Evolutionary conservation across 2,888 invertebrate species (phyloP).

Genomic region (Polyommatus iphigenia): DNA sequence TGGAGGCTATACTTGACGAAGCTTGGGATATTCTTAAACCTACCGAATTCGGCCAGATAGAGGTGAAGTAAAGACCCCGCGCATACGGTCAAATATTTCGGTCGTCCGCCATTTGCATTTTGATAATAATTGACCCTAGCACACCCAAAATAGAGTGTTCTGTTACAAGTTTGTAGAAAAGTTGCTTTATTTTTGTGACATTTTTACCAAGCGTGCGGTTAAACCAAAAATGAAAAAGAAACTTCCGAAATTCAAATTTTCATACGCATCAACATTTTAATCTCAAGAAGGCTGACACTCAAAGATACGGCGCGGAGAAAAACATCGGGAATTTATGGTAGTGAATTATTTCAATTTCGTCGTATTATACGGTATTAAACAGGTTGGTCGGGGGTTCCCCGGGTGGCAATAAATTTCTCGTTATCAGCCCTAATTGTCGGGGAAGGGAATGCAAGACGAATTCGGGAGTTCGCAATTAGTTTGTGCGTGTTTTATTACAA

Average conservation of each 20-base stretch:
- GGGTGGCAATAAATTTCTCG: constrained; percentile 61
- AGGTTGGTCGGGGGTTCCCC: constrained; percentile 40
- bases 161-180: too few species aligned
- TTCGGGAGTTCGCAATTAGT: constrained; percentile 59
- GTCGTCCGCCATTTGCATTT: too few species aligned
- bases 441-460: constrained; percentile 59
- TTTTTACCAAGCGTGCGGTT: too few species aligned
- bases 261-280: not conserved
- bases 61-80: too few species aligned
- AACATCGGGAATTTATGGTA: constrained; percentile 11
- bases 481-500: constrained; percentile 42
- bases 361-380: constrained; percentile 40
- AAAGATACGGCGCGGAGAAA: constrained; percentile 10
- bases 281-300: not conserved
- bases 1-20: not conserved
- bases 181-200: too few species aligned
- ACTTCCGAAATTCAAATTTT: not conserved
- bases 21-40: not conserved
- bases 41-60: not conserved
- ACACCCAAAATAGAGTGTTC: too few species aligned
- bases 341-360: constrained; percentile 38
- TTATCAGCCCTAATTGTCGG: constrained; percentile 65
- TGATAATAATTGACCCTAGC: too few species aligned
- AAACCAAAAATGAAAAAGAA: not conserved
- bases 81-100: too few species aligned